Evolutionary conservation across 1,140 invertebrate genomes (phyloP).

Genomic region (Zaprionus ornatus): DNA sequence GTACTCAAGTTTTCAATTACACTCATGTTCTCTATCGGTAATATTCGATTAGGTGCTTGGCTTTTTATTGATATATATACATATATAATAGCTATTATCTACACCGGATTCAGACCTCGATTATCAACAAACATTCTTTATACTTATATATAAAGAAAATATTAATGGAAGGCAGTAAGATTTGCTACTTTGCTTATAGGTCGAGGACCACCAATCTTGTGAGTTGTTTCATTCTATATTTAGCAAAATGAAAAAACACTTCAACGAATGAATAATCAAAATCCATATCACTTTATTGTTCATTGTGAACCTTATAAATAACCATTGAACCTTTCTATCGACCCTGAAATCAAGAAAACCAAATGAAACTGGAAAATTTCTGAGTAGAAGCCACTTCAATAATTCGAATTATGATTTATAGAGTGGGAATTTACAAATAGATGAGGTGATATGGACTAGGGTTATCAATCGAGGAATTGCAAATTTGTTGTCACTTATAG

Average conservation of each 20-base stretch:
- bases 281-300: constrained; percentile 20
- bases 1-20: not conserved
- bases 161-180: not conserved
- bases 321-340: constrained; percentile 11
- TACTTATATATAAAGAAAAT: not conserved
- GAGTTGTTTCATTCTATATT: not conserved
- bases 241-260: too few relatives aligned
- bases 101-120: not conserved
- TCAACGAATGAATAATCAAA: constrained; percentile 19
- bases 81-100: not conserved
- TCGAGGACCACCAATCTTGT: constrained; percentile 8
- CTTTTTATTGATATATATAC: not conserved
- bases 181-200: not conserved
- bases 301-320: constrained; percentile 9
- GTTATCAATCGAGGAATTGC: not conserved
- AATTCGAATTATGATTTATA: constrained; percentile 18
- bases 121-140: not conserved
- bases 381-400: constrained; percentile 9
- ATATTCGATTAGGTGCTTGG: not conserved
- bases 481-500: not conserved
- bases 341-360: constrained; percentile 11
- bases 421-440: not conserved
- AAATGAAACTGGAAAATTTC: constrained; percentile 38
- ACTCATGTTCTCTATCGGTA: not conserved
- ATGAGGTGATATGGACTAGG: not conserved